Percentiles rank a stretch among this genome's conserved stretches.
phyloP scores from a whole-genome alignment of 2,797 vertebrate species.

The Phrynocephalus forsythii region DNA sequence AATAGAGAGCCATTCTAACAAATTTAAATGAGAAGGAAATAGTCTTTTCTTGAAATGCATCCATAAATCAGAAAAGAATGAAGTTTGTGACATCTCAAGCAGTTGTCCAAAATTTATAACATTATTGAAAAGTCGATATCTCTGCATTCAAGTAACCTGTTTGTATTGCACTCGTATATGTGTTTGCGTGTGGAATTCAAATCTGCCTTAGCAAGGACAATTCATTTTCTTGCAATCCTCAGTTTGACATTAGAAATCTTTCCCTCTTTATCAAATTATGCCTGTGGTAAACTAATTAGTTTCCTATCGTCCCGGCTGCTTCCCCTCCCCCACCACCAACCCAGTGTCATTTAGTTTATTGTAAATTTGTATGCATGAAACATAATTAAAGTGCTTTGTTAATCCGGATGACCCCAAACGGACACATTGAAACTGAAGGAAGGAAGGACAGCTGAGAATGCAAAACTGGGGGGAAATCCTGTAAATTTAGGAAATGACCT shows the following conservation, averaged over 20 bases:
- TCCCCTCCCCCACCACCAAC: neutral
- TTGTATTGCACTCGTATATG: neutral
- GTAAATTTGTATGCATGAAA: constrained; percentile 49
- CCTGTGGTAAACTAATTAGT: constrained; percentile 9
- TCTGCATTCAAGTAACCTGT: constrained; percentile 37
- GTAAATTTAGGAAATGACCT: constrained; percentile 51
- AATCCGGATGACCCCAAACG: constrained; percentile 41
- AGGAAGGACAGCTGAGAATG: constrained; percentile 7
- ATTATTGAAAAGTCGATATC: constrained; percentile 36
- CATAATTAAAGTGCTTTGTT: constrained; percentile 43
- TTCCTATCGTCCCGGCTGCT: constrained; percentile 41
- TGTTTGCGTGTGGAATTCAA: neutral
- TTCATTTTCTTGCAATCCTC: constrained; percentile 40
- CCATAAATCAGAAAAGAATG: constrained; percentile 27
- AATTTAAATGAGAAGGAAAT: constrained; percentile 45
- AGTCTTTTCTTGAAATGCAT: constrained; percentile 40
- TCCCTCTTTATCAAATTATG: constrained; percentile 32
- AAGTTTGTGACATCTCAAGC: constrained; percentile 28
- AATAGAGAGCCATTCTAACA: constrained; percentile 14
- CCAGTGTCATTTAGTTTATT: constrained; percentile 25
- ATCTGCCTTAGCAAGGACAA: constrained; percentile 23
- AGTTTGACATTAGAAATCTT: constrained; percentile 50
- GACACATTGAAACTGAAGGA: constrained; percentile 34
- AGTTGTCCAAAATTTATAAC: constrained; percentile 18
- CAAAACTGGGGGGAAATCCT: constrained; percentile 32